Percentiles rank a stretch among this genome's conserved stretches.
Evolutionary conservation across 92 coral and sea anemone species (phyloP).

Genomic region (Paramuricea clavata): DNA sequence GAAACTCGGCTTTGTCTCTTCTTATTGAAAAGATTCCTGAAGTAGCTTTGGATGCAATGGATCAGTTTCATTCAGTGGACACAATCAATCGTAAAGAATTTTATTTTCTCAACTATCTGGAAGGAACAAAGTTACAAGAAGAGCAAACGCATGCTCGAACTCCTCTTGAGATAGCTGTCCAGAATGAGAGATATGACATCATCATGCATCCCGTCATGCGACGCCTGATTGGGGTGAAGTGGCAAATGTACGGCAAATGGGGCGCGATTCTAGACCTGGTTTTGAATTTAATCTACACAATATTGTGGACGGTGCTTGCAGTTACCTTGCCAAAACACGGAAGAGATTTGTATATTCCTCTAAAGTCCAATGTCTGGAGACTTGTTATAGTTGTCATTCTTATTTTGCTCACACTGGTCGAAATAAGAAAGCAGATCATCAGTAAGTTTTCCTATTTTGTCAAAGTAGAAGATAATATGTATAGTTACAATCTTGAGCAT

Average conservation of each 20-base stretch:
- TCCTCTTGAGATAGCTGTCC: constrained; percentile 69
- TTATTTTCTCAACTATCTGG: constrained; percentile 74
- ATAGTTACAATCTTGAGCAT: too few relatives aligned
- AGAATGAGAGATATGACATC: constrained; percentile 71
- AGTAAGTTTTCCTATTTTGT: constrained; percentile 76
- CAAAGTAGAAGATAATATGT: too few relatives aligned
- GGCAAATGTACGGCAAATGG: constrained; percentile 65
- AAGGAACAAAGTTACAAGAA: constrained; percentile 52
- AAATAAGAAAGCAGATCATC: constrained; percentile 79
- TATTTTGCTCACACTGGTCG: constrained; percentile 75
- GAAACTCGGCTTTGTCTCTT: constrained; percentile 72
- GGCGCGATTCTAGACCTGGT: constrained; percentile 65
- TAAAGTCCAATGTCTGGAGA: constrained; percentile 61
- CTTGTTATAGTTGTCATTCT: constrained; percentile 64
- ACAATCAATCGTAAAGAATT: constrained; percentile 70
- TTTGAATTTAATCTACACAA: constrained; percentile 60
- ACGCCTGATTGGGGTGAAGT: constrained; percentile 72
- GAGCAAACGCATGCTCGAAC: constrained; percentile 59
- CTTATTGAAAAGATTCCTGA: constrained; percentile 75
- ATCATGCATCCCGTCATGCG: constrained; percentile 79
- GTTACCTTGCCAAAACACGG: constrained; percentile 60
- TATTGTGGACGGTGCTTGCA: constrained; percentile 66
- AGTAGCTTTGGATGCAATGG: constrained; percentile 74
- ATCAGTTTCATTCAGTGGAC: constrained; percentile 74
- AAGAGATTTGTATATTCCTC: constrained; percentile 52